These are phyloP conservation scores for Empidonax traillii DNA, from an alignment of 2,113 vertebrate species.

Conservation along the genomic window DNA sequence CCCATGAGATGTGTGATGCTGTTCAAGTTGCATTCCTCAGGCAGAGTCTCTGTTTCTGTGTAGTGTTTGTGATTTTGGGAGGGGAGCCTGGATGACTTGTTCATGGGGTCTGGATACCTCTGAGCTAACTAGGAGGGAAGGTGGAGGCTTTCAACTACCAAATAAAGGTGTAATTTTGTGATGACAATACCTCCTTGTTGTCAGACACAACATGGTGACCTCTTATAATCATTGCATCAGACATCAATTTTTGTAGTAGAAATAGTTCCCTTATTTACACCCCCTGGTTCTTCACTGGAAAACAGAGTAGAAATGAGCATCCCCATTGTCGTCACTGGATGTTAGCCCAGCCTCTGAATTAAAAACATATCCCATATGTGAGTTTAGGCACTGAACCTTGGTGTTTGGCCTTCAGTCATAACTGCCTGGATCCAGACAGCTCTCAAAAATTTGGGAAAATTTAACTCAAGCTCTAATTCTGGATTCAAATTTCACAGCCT, in stretches of 20 bases:
- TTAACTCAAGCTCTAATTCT: not conserved
- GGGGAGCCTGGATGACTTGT: not conserved
- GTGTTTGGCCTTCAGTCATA: not conserved
- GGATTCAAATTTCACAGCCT: not conserved
- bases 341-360: not conserved
- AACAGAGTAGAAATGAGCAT: not conserved
- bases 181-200: not conserved
- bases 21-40: not conserved
- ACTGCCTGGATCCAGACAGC: not conserved
- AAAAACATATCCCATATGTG: not conserved
- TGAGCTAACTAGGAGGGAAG: not conserved
- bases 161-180: not conserved
- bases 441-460: not conserved
- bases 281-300: not conserved
- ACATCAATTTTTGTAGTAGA: not conserved
- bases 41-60: not conserved
- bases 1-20: rapidly evolving
- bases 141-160: not conserved
- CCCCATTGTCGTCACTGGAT: not conserved
- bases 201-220: not conserved
- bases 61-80: not conserved
- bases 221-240: not conserved
- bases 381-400: not conserved
- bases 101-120: not conserved
- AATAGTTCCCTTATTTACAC: not conserved